Evolutionary conservation across 2,888 invertebrate genomes (phyloP).

Genomic region (Lasioglossum leucozonium): DNA sequence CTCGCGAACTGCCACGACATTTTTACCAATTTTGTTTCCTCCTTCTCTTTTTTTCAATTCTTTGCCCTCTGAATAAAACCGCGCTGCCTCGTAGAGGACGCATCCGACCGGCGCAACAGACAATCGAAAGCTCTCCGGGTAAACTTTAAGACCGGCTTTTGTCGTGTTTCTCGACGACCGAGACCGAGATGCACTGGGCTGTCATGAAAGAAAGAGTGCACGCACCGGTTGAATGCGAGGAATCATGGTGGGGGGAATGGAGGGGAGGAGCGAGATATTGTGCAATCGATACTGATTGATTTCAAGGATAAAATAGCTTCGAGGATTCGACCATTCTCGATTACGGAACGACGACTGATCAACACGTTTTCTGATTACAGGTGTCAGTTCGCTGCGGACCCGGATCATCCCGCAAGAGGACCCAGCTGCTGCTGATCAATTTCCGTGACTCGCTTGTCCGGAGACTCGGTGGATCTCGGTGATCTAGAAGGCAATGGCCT

Average conservation of each 20-base stretch:
- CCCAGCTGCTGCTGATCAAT: neutral
- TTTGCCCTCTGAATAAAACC: neutral
- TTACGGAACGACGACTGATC: neutral
- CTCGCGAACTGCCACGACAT: neutral
- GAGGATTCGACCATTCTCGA: neutral
- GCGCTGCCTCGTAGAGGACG: neutral
- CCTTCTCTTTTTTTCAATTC: neutral
- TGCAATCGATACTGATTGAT: neutral
- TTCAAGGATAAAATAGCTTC: too few relatives aligned
- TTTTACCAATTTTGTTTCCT: neutral
- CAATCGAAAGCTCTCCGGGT: neutral
- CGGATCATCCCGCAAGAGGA: neutral
- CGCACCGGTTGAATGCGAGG: neutral
- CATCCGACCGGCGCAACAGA: neutral
- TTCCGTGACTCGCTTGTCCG: neutral
- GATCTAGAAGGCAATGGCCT: neutral
- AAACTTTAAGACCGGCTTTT: neutral
- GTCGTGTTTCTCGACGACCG: neutral
- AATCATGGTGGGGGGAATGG: neutral
- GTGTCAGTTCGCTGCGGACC: neutral
- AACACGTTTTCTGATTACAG: neutral
- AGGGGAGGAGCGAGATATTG: neutral
- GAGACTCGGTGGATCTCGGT: neutral
- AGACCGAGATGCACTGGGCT: neutral
- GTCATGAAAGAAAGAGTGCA: neutral